These are phyloP conservation scores for Drosophila pallidifrons DNA, from an alignment of 1,140 invertebrate genomes.

Conservation along the genomic window DNA sequence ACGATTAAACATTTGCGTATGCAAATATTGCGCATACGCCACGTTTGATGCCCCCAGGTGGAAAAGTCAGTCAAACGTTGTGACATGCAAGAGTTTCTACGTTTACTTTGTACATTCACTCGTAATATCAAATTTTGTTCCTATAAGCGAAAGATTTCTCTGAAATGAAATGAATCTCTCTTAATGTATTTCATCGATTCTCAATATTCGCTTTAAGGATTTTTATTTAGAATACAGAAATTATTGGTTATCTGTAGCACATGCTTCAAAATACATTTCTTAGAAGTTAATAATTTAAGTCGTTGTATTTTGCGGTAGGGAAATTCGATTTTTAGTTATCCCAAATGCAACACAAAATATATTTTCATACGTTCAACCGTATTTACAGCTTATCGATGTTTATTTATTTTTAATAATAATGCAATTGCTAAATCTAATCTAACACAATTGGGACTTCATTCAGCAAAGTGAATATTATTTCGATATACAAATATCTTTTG, in stretches of 20 bases:
- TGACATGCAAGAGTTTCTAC: conserved; percentile 18
- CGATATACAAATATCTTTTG: too few relatives aligned
- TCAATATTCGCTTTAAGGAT: background rate
- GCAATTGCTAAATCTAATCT: too few relatives aligned
- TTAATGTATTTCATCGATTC: background rate
- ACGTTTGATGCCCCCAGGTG: conserved; percentile 44
- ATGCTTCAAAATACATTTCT: background rate
- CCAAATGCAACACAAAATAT: too few relatives aligned
- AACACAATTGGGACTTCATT: too few relatives aligned
- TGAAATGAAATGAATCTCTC: background rate
- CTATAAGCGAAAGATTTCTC: background rate
- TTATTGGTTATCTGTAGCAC: background rate
- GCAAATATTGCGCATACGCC: conserved; percentile 57
- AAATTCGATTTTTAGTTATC: too few relatives aligned
- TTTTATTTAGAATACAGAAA: background rate
- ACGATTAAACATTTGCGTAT: conserved; percentile 49
- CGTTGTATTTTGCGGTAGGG: too few relatives aligned
- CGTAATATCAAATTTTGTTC: conserved; percentile 15
- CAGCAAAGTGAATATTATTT: too few relatives aligned
- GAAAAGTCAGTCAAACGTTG: conserved; percentile 26
- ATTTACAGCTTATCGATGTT: too few relatives aligned
- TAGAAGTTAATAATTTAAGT: too few relatives aligned
- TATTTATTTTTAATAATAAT: too few relatives aligned
- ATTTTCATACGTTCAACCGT: too few relatives aligned
- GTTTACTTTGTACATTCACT: conserved; percentile 27